These are phyloP conservation scores for Elegia similella DNA, from an alignment of 2,888 invertebrate species.

Conservation along the genomic window DNA sequence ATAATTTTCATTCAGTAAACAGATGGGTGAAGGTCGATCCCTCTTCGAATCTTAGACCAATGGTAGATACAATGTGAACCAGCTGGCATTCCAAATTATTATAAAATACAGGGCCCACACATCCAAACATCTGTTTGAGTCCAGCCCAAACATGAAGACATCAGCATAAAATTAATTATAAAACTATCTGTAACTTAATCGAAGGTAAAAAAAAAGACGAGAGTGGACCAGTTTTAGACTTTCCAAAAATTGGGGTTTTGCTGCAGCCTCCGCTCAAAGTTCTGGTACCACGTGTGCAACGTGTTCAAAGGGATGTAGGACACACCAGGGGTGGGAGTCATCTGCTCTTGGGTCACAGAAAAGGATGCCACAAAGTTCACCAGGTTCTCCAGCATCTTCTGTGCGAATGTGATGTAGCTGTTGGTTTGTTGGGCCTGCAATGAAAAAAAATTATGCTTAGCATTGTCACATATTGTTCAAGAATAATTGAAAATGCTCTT, in stretches of 20 bases:
- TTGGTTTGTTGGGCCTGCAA: slow-evolving; percentile 63
- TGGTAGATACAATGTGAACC: background rate
- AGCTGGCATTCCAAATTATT: background rate
- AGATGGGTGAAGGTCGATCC: too few species aligned
- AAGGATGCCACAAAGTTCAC: slow-evolving; percentile 96
- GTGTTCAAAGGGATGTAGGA: slow-evolving; percentile 93
- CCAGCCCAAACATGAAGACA: background rate
- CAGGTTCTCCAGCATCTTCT: slow-evolving; percentile 96
- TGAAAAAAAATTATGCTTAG: slow-evolving; percentile 14
- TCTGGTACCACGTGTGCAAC: slow-evolving; percentile 96
- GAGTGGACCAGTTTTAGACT: slow-evolving; percentile 39
- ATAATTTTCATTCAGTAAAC: too few species aligned
- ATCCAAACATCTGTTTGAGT: background rate
- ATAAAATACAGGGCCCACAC: background rate
- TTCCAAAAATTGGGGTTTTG: slow-evolving; percentile 98
- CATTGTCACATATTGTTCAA: too few species aligned
- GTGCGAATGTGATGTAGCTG: slow-evolving; percentile 85
- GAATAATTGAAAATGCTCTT: too few species aligned
- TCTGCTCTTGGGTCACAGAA: slow-evolving; percentile 89
- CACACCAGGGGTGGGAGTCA: slow-evolving; percentile 89
- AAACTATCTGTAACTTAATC: background rate
- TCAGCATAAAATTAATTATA: background rate
- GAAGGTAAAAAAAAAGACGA: background rate
- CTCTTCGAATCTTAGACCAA: too few species aligned
- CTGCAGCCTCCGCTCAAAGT: slow-evolving; percentile 92